A percentile compares a stretch with the other conserved stretches of the same genome.
Conservation (phyloP, 2,888 invertebrate genomes). For the Harpalus rufipes region DNA sequence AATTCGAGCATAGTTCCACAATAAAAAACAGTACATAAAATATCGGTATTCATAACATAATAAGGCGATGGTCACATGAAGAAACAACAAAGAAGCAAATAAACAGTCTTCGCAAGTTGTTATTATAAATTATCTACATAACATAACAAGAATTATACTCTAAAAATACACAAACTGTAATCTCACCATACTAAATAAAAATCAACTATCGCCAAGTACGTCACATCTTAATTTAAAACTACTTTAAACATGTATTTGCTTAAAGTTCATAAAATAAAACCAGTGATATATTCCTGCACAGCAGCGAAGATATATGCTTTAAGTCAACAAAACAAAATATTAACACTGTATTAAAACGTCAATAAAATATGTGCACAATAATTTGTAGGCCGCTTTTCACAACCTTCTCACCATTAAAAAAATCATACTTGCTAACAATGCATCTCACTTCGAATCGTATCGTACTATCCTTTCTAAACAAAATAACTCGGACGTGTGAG, state of each 20-base stretch:
- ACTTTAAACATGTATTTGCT: constrained; percentile 54
- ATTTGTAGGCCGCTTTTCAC: constrained; percentile 48
- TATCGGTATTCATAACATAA: constrained; percentile 61
- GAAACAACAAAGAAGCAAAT: constrained; percentile 59
- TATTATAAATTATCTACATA: constrained; percentile 65
- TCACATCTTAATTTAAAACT: constrained; percentile 50
- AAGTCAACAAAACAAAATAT: constrained; percentile 61
- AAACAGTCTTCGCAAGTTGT: constrained; percentile 59
- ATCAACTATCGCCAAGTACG: constrained; percentile 47
- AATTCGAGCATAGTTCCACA: constrained; percentile 35
- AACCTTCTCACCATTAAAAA: constrained; percentile 37
- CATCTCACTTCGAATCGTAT: background rate
- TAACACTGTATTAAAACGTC: constrained; percentile 60
- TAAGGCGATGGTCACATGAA: constrained; percentile 55
- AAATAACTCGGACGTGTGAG: constrained; percentile 1
- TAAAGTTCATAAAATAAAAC: constrained; percentile 62
- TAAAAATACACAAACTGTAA: constrained; percentile 61
- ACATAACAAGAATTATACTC: constrained; percentile 67
- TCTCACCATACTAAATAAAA: constrained; percentile 57
- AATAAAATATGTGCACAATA: constrained; percentile 56
- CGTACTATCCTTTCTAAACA: no score
- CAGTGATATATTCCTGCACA: constrained; percentile 59
- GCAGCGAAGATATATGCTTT: constrained; percentile 61
- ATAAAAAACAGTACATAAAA: constrained; percentile 64
- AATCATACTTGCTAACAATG: constrained; percentile 6